These are phyloP conservation scores for Ceyx erithaca DNA, from an alignment of 2,797 vertebrate species.

Conservation along the genomic window DNA sequence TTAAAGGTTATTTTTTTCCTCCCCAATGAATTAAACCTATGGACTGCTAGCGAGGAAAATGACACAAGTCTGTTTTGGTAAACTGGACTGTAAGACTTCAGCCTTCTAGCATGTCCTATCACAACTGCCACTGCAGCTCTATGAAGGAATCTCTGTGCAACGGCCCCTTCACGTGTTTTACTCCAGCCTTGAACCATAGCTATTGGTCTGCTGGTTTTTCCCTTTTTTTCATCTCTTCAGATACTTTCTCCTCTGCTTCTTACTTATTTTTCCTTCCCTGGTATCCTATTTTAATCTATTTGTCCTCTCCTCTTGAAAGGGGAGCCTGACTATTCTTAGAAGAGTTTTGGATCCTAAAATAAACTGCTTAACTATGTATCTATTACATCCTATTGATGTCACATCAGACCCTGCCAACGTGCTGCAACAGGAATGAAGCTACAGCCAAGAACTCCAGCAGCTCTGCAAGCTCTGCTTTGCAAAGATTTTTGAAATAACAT, in stretches of 20 bases:
- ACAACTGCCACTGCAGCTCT: neutral
- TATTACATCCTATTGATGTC: constrained; percentile 64
- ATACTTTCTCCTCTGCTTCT: neutral
- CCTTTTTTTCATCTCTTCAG: neutral
- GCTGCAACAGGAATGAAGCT: neutral
- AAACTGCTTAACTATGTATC: constrained; percentile 69
- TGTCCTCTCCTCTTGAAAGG: constrained; percentile 58
- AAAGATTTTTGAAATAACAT: neutral
- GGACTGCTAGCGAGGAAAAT: neutral
- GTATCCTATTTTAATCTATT: constrained; percentile 2
- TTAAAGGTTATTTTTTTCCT: neutral
- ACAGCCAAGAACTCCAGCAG: neutral
- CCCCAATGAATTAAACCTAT: neutral
- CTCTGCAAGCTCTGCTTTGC: neutral
- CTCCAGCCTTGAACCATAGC: neutral
- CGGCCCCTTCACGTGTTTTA: neutral
- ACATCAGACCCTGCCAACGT: neutral
- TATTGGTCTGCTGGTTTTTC: fast-evolving
- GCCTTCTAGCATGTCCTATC: neutral
- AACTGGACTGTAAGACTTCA: neutral
- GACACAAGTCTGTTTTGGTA: neutral
- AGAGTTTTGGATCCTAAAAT: constrained; percentile 47
- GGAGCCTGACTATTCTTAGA: constrained; percentile 64
- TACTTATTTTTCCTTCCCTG: neutral
- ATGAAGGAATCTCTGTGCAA: neutral